Percentiles rank a stretch among this genome's conserved stretches.
Evolutionary conservation across 2,888 invertebrate species (phyloP).

Genomic region (Pseudococcus viburni): DNA sequence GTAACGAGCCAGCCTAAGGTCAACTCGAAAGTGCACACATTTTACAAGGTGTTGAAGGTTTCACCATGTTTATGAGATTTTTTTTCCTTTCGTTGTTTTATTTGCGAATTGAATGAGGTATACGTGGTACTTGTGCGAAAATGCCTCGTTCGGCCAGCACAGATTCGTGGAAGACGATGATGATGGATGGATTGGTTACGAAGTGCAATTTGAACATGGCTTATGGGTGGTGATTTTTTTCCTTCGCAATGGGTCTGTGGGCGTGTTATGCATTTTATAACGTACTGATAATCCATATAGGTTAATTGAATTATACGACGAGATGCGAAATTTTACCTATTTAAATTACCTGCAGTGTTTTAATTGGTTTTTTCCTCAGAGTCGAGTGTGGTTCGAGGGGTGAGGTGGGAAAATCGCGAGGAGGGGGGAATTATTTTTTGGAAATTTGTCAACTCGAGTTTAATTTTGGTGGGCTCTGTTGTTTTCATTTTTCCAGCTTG

Average conservation of each 20-base stretch:
- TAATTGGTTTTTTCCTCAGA: neutral
- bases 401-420: too few relatives aligned
- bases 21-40: conserved; percentile 27
- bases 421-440: too few relatives aligned
- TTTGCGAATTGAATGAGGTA: neutral
- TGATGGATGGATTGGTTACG: conserved; percentile 2
- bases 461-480: too few relatives aligned
- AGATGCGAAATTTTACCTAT: neutral
- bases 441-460: too few relatives aligned
- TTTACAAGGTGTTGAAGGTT: conserved; percentile 40
- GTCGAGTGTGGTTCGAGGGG: too few relatives aligned
- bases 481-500: too few relatives aligned
- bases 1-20: conserved; percentile 22
- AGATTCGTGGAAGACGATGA: neutral
- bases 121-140: neutral
- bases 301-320: neutral
- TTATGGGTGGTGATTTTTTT: neutral
- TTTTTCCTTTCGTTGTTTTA: neutral
- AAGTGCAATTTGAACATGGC: neutral
- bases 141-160: neutral
- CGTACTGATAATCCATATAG: neutral
- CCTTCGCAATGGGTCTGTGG: neutral
- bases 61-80: neutral
- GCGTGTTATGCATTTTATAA: neutral
- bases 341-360: neutral